phyloP scores from a whole-genome alignment of 92 coral and sea anemone genomes.

The Epizoanthus rinbou region DNA sequence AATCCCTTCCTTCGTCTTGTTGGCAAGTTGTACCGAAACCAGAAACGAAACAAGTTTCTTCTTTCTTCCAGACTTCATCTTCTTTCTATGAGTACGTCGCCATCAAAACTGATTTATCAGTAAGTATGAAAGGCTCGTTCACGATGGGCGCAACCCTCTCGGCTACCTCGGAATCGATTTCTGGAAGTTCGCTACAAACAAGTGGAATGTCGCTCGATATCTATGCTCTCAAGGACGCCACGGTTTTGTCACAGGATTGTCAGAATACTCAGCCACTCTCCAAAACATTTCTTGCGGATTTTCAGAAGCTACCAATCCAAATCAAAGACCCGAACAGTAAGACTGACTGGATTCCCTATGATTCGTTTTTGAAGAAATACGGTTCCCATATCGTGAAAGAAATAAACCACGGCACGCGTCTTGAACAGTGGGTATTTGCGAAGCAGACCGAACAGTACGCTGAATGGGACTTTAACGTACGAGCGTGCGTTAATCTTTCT shows the following conservation, averaged over 20 bases:
- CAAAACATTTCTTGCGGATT: not conserved
- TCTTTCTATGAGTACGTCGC: conserved; percentile 26
- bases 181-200: not conserved
- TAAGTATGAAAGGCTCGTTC: not conserved
- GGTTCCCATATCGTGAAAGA: conserved; percentile 24
- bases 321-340: not conserved
- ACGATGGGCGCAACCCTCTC: conserved; percentile 39
- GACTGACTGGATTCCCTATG: conserved; percentile 4
- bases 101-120: not conserved
- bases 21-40: not conserved
- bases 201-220: conserved; percentile 28
- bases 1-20: not conserved
- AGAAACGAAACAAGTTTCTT: not conserved
- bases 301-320: conserved; percentile 4
- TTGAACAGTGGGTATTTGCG: conserved; percentile 2
- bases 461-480: not conserved
- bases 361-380: conserved; percentile 23
- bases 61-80: conserved; percentile 10
- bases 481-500: not conserved
- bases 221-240: not conserved
- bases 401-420: not conserved
- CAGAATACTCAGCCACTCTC: conserved; percentile 7
- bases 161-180: conserved; percentile 6
- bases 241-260: conserved; percentile 36
- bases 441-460: conserved; percentile 8